Percentiles rank a stretch among this genome's conserved stretches.
These are phyloP conservation scores for Podocnemis expansa DNA, from an alignment of 2,113 vertebrate species.

Conservation along the genomic window DNA sequence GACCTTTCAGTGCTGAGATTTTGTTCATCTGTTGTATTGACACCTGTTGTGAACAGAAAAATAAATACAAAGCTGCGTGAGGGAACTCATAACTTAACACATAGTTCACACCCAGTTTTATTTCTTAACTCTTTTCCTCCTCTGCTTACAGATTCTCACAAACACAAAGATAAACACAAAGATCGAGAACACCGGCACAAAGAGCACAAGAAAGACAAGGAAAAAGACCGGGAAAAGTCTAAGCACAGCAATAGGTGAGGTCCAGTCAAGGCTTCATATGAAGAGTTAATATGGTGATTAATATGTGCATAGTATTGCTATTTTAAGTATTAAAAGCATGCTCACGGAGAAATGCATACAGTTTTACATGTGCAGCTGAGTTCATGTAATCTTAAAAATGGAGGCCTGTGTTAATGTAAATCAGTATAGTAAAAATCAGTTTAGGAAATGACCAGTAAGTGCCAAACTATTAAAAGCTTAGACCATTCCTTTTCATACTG, in stretches of 20 bases:
- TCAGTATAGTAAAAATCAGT: not conserved
- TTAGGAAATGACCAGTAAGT: not conserved
- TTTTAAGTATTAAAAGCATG: slow-evolving; percentile 27
- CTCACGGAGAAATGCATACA: not conserved
- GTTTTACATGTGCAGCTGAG: not conserved
- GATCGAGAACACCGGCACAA: slow-evolving; percentile 95
- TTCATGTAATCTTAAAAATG: not conserved
- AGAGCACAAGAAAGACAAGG: slow-evolving; percentile 97
- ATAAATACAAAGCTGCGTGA: not conserved
- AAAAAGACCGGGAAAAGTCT: slow-evolving; percentile 90
- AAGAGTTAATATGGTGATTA: not conserved
- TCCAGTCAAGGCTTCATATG: not conserved
- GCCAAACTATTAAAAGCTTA: not conserved
- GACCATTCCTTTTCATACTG: not conserved
- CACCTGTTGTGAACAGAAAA: not conserved
- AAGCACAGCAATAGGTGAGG: slow-evolving; percentile 94
- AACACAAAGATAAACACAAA: slow-evolving; percentile 97
- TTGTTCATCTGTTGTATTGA: not conserved
- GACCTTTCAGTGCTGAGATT: not conserved
- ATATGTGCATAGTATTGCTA: not conserved
- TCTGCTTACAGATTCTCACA: slow-evolving; percentile 90
- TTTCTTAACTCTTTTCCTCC: slow-evolving; percentile 54
- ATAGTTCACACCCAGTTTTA: slow-evolving; percentile 8
- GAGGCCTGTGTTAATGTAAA: not conserved
- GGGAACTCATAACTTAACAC: not conserved